Evolutionary conservation across 1,140 invertebrate genomes (phyloP).

Genomic region (Caenorhabditis brenneri): DNA sequence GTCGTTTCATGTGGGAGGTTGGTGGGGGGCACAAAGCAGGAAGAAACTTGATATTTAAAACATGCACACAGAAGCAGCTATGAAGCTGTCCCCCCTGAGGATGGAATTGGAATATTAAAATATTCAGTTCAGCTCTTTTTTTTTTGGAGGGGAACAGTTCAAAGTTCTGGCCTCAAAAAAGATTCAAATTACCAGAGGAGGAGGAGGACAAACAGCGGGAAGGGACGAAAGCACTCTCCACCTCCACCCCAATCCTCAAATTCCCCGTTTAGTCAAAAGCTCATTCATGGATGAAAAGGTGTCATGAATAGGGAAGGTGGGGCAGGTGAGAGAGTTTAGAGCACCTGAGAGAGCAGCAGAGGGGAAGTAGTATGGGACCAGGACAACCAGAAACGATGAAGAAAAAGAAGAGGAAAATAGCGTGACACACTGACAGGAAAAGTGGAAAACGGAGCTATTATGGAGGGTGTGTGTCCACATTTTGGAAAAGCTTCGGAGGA

Average conservation of each 20-base stretch:
- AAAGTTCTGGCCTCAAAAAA: neutral
- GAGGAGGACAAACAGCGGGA: too few relatives aligned
- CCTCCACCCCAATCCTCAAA: too few relatives aligned
- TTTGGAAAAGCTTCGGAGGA: neutral
- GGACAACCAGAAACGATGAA: too few relatives aligned
- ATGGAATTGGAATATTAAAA: neutral
- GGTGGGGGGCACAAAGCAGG: neutral
- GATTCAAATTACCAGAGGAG: neutral
- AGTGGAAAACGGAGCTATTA: slow-evolving; percentile 14
- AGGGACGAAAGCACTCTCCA: too few relatives aligned
- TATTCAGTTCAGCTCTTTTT: neutral
- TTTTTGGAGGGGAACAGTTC: neutral
- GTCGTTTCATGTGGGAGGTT: neutral
- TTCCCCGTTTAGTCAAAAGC: slow-evolving; percentile 30
- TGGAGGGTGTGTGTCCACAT: neutral
- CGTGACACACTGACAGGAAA: slow-evolving; percentile 24
- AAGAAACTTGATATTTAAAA: slow-evolving; percentile 37
- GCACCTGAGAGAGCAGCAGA: neutral
- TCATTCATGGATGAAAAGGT: slow-evolving; percentile 42
- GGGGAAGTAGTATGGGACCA: neutral
- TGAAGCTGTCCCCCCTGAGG: too few relatives aligned
- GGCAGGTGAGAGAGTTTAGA: neutral
- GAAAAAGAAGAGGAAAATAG: too few relatives aligned
- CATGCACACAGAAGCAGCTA: slow-evolving; percentile 3
- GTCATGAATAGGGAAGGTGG: slow-evolving; percentile 37